These are phyloP conservation scores for Papilio helenus DNA, from an alignment of 1,140 invertebrate species.

Conservation along the genomic window DNA sequence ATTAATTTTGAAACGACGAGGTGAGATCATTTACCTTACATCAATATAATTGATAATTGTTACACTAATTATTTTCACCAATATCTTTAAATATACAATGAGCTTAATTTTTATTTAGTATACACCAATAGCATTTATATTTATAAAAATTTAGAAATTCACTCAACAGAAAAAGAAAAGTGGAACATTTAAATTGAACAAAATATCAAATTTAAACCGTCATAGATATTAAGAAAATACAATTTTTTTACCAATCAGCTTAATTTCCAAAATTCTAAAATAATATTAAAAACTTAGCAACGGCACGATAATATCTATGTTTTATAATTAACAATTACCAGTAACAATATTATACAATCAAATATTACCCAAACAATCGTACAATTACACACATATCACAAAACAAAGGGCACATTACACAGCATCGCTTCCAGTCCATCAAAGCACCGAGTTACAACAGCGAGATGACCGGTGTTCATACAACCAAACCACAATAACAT, in stretches of 20 bases:
- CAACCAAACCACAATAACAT: neutral
- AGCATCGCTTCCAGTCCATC: conserved; percentile 53
- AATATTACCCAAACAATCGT: conserved; percentile 54
- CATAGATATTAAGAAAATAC: neutral
- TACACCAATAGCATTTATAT: conserved; percentile 7
- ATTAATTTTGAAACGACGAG: conserved; percentile 49
- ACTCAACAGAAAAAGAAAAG: neutral
- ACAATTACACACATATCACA: conserved; percentile 65
- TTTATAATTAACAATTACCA: conserved; percentile 78
- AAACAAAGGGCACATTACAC: conserved; percentile 66
- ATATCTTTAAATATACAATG: neutral
- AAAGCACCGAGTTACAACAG: conserved; percentile 55
- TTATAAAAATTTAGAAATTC: neutral
- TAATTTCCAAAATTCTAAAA: conserved; percentile 51
- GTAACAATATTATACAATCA: conserved; percentile 63
- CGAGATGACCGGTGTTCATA: conserved; percentile 16
- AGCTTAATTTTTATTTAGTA: neutral
- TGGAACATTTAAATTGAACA: neutral
- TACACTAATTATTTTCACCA: conserved; percentile 6
- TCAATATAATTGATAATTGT: conserved; percentile 9
- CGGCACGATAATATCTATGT: conserved; percentile 66
- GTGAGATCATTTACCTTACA: conserved; percentile 54
- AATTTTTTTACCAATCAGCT: neutral
- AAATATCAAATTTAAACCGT: neutral
- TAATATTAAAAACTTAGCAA: conserved; percentile 80